phyloP scores from a whole-genome alignment of 2,888 invertebrate genomes.

The Lochmaea crataegi region DNA sequence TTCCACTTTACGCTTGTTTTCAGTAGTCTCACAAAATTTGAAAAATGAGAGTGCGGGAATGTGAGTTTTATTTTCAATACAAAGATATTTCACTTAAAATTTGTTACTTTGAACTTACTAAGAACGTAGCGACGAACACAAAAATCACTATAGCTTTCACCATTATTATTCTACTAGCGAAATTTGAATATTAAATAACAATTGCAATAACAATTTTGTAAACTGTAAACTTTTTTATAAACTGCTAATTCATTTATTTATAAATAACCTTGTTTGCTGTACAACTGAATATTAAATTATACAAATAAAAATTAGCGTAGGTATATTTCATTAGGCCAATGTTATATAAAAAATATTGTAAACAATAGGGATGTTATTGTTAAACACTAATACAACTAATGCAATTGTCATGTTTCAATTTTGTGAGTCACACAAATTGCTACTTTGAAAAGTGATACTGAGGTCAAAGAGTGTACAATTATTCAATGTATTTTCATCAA shows the following conservation, averaged over 20 bases:
- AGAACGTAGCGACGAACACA: neutral
- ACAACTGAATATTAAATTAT: neutral
- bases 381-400: conserved; percentile 1
- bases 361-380: neutral
- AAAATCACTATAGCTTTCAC: neutral
- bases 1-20: too few species aligned
- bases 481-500: neutral
- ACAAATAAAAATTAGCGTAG: conserved; percentile 22
- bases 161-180: neutral
- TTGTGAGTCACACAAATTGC: neutral
- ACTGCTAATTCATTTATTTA: conserved; percentile 27
- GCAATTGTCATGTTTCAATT: conserved; percentile 5
- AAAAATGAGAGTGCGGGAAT: too few species aligned
- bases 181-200: neutral
- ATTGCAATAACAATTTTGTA: neutral
- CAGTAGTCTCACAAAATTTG: too few species aligned
- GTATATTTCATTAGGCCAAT: conserved; percentile 15
- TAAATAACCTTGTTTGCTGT: conserved; percentile 37
- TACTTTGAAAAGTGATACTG: neutral
- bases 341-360: conserved; percentile 7
- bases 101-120: neutral
- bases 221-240: conserved; percentile 34
- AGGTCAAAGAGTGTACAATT: neutral
- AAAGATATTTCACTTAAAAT: too few species aligned
- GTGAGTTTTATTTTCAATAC: neutral